Evolutionary conservation across 2,797 vertebrate genomes (phyloP), one percentile per base, ranked within the genome.

Genomic region (Melanotaenia pygmaea): DNA sequence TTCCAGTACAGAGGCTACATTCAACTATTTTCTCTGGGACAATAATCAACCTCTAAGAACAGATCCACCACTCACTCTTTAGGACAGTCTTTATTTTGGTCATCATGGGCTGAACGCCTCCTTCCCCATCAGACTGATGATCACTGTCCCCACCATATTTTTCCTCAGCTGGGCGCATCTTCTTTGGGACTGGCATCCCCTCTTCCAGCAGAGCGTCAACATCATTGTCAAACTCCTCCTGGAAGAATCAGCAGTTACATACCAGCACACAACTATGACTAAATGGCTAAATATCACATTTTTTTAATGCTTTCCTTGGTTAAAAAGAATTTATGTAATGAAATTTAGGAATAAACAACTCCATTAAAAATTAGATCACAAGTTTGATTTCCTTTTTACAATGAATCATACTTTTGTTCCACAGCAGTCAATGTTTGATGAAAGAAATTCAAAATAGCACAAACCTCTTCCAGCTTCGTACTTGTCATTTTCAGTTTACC

Each of bases 51-150:
- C 26, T 45, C 43, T 7, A 64, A 66, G 57, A 10, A 71, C 38
- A 53, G 30, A 57, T 59, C 58, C 20, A 38, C 30, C 59, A 94
- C 98, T 96, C 94, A 99, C 98, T 99, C 95, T 99, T 99, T 86
- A 99, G 95, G 67, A 99, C 97, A 43, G 98, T 99, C 95, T 99
- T 99, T 87, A 99, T 99, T 96, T 99, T 99, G 95, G 98, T 99
- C 95, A 99, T 97, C 98, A 99, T 98, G 51, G 98, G 98, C 92
- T 99, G 98, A 81, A 99, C 97, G 0, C 96, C 96, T n/a, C 95
- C 96, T 91, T 99, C 96, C 83, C 95, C 96, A 30, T 99, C 98
- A 20, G 97, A 98, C 20, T 93, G 95, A 84, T 98, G 98, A 89
- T 99, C 98, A 53, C 98, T 98, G 56, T 98, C 98, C 51, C 70